These are phyloP conservation scores for Ceuthmochares aereus DNA, from an alignment of 2,113 vertebrate species.

Conservation along the genomic window DNA sequence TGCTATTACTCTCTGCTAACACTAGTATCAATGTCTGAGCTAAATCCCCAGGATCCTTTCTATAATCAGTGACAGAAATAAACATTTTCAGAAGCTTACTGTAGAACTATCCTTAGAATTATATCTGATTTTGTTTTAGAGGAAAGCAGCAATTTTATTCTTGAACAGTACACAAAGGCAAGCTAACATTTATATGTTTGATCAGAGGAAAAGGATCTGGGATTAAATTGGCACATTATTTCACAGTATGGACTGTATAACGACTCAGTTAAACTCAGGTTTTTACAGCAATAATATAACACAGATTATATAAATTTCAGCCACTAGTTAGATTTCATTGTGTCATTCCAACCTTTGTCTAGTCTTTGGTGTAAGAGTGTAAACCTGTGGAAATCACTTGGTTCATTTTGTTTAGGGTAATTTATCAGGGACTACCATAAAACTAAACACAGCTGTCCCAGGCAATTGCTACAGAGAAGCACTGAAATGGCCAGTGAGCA, in stretches of 20 bases:
- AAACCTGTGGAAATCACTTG: not conserved
- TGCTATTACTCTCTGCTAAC: not conserved
- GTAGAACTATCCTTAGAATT: not conserved
- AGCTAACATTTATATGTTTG: not conserved
- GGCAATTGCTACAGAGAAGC: not conserved
- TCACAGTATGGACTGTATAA: not conserved
- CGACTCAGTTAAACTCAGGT: not conserved
- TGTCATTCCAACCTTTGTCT: not conserved
- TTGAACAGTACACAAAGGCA: not conserved
- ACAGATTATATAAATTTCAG: not conserved
- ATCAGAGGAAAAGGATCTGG: not conserved
- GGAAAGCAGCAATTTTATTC: not conserved
- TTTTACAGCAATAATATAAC: not conserved
- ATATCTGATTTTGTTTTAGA: not conserved
- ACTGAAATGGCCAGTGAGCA: too few species aligned
- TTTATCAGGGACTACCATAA: not conserved
- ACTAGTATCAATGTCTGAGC: not conserved
- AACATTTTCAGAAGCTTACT: not conserved
- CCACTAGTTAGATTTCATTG: not conserved
- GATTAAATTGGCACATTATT: not conserved
- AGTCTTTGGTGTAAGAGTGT: not conserved
- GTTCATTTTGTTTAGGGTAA: not conserved
- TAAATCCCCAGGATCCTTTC: not conserved
- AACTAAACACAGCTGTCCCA: not conserved
- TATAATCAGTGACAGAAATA: not conserved